Percentiles rank a stretch among this genome's conserved stretches.
phyloP scores from a whole-genome alignment of 2,113 vertebrate genomes.

The Pandion haliaetus region DNA sequence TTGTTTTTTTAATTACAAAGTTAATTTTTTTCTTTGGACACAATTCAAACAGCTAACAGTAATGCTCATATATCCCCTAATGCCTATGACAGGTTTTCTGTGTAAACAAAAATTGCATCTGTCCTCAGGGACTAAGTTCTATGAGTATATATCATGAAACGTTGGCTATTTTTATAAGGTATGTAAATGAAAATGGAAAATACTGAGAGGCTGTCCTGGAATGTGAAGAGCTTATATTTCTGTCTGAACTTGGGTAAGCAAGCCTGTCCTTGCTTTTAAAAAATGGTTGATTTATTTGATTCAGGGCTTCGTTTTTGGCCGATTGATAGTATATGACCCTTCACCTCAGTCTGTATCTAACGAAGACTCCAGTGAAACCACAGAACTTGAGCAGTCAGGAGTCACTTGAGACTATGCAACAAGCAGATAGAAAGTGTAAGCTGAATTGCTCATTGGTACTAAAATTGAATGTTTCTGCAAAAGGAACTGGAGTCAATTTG shows the following conservation, averaged over 20 bases:
- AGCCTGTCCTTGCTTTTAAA: background rate
- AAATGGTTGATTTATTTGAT: background rate
- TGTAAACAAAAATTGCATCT: slow-evolving; percentile 57
- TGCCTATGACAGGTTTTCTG: slow-evolving; percentile 28
- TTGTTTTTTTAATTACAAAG: slow-evolving; percentile 53
- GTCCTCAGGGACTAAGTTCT: slow-evolving; percentile 29
- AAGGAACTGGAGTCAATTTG: slow-evolving; percentile 46
- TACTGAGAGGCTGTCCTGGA: slow-evolving; percentile 44
- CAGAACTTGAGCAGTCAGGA: background rate
- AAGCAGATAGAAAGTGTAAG: background rate
- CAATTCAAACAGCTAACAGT: slow-evolving; percentile 33
- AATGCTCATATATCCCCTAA: slow-evolving; percentile 14
- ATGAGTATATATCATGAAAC: background rate
- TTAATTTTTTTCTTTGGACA: slow-evolving; percentile 50
- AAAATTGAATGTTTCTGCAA: background rate
- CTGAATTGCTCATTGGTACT: background rate
- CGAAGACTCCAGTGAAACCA: background rate
- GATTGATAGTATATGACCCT: background rate
- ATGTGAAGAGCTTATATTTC: slow-evolving; percentile 51
- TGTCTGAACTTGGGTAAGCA: slow-evolving; percentile 45
- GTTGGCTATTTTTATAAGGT: slow-evolving; percentile 38
- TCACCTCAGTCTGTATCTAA: background rate
- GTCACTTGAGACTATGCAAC: background rate
- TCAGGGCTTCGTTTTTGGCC: background rate
- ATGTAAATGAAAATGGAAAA: slow-evolving; percentile 63